Evolutionary conservation across 2,888 invertebrate genomes (phyloP).

Genomic region (Uloborus plumipes): DNA sequence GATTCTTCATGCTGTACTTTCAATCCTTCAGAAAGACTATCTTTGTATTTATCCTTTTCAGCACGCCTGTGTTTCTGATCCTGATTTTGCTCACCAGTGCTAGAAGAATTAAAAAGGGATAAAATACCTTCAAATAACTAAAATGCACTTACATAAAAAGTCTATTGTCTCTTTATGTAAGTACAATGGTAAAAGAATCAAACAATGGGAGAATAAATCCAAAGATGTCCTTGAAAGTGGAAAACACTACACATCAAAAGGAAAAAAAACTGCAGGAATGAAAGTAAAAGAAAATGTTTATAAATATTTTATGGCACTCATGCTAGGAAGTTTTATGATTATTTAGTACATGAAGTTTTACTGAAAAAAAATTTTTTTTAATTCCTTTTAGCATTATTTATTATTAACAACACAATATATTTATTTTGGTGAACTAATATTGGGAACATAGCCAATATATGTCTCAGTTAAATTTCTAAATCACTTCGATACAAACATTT

Average conservation of each 20-base stretch:
- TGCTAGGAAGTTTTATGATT: not conserved
- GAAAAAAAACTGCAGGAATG: not conserved
- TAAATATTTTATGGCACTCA: too few species aligned
- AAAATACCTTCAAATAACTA: too few species aligned
- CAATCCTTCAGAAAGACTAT: constrained; percentile 82
- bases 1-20: constrained; percentile 76
- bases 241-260: constrained; percentile 5
- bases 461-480: too few species aligned
- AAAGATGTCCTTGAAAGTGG: constrained; percentile 8
- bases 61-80: constrained; percentile 56
- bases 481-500: too few species aligned
- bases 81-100: constrained; percentile 28
- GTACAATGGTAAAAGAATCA: not conserved
- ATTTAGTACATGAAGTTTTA: not conserved
- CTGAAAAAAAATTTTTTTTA: not conserved
- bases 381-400: not conserved
- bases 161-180: not conserved
- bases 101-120: not conserved
- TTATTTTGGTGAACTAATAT: too few species aligned
- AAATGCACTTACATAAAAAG: too few species aligned
- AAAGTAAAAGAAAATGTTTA: not conserved
- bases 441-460: too few species aligned
- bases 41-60: constrained; percentile 74
- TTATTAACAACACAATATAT: too few species aligned
- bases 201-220: constrained; percentile 23